Conservation (phyloP, 1,140 invertebrate genomes). For the Drosophila kanapiae region DNA sequence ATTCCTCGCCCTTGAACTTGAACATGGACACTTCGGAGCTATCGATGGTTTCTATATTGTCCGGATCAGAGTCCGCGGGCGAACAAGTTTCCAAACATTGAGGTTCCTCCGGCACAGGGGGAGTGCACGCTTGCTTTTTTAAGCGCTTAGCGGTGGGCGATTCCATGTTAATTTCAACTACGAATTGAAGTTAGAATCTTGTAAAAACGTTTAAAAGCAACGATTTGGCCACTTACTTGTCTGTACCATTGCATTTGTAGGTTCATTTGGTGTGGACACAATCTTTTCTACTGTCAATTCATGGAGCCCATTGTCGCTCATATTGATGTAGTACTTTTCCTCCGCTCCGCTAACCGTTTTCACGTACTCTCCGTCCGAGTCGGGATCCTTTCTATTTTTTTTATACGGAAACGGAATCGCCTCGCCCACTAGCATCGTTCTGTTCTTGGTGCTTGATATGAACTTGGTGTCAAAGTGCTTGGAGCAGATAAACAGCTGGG, state of each 20-base stretch:
- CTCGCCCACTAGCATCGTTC: slow-evolving; percentile 60
- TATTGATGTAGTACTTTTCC: slow-evolving; percentile 36
- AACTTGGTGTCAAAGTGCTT: slow-evolving; percentile 71
- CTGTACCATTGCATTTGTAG: not conserved
- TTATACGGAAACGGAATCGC: slow-evolving; percentile 63
- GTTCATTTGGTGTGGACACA: slow-evolving; percentile 35
- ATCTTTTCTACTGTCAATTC: not conserved
- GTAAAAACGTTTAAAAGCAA: not conserved
- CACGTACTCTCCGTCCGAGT: not conserved
- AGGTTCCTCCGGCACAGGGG: not conserved
- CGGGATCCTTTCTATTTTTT: not conserved
- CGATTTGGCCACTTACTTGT: not conserved
- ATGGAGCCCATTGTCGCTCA: slow-evolving; percentile 35
- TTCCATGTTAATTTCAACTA: slow-evolving; percentile 32
- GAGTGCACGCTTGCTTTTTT: not conserved
- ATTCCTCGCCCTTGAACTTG: slow-evolving; percentile 71
- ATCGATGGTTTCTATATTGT: slow-evolving; percentile 47
- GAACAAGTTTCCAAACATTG: not conserved
- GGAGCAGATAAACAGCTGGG: slow-evolving; percentile 66
- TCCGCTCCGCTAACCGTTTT: slow-evolving; percentile 28
- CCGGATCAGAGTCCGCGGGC: not conserved
- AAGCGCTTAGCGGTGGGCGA: slow-evolving; percentile 29
- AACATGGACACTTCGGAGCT: slow-evolving; percentile 60
- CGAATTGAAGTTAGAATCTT: not conserved
- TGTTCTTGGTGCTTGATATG: slow-evolving; percentile 49